Evolutionary conservation across 1,140 invertebrate species (phyloP).

Genomic region (Atopsyche davidsoni): DNA sequence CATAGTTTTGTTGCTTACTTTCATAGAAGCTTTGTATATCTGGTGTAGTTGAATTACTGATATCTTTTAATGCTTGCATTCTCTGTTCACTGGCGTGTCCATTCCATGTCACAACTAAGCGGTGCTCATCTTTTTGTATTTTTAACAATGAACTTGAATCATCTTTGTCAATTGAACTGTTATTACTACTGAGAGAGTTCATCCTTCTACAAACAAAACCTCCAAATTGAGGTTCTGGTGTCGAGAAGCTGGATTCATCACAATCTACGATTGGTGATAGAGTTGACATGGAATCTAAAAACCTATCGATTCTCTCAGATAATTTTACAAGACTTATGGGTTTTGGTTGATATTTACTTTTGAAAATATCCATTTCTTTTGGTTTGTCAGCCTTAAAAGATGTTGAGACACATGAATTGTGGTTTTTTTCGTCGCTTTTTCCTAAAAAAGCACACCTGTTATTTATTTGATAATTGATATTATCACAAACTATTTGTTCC

Average conservation of each 20-base stretch:
- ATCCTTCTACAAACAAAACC: slow-evolving; percentile 15
- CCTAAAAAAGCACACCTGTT: too few relatives aligned
- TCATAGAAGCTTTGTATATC: background rate
- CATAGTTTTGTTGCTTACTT: background rate
- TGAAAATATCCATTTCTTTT: too few relatives aligned
- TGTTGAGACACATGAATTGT: too few relatives aligned
- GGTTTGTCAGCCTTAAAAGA: too few relatives aligned
- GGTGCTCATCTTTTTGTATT: slow-evolving; percentile 14
- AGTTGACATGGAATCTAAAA: slow-evolving; percentile 18
- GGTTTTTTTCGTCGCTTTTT: too few relatives aligned
- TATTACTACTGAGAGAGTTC: slow-evolving; percentile 2
- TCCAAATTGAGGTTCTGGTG: slow-evolving; percentile 18
- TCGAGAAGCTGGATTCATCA: slow-evolving; percentile 21
- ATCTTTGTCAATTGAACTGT: background rate
- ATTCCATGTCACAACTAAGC: slow-evolving; percentile 12
- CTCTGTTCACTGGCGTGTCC: slow-evolving; percentile 9
- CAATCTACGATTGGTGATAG: slow-evolving; percentile 16
- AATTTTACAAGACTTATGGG: slow-evolving; percentile 14
- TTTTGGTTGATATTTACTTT: slow-evolving; percentile 6
- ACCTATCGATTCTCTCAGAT: slow-evolving; percentile 25
- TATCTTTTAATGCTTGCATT: slow-evolving; percentile 14
- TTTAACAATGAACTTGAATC: slow-evolving; percentile 5
- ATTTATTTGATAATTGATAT: too few relatives aligned
- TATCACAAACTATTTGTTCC: too few relatives aligned
- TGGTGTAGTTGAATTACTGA: slow-evolving; percentile 14